Percentiles rank a stretch among this genome's conserved stretches.
Evolutionary conservation across 2,888 invertebrate genomes (phyloP).

Genomic region (Epistrophella euchroma): DNA sequence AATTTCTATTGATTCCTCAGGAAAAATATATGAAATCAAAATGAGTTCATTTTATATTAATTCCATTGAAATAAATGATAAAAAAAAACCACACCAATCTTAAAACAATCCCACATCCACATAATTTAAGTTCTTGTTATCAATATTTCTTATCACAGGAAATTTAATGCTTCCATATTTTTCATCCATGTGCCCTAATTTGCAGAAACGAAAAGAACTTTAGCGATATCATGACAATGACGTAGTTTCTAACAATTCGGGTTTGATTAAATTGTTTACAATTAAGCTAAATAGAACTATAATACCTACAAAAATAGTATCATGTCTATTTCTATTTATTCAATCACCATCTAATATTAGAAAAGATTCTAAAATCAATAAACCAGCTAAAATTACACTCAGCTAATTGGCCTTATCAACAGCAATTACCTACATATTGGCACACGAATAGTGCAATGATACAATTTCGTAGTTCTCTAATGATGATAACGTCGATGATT

Average conservation of each 20-base stretch:
- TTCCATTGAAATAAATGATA: slow-evolving; percentile 31
- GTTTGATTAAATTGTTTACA: slow-evolving; percentile 33
- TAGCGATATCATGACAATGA: slow-evolving; percentile 14
- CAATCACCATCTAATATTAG: slow-evolving; percentile 51
- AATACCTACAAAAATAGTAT: not conserved
- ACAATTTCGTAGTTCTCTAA: slow-evolving; percentile 20
- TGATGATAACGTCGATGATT: slow-evolving; percentile 28
- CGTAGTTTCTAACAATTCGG: not conserved
- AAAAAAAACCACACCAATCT: not conserved
- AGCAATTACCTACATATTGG: slow-evolving; percentile 1
- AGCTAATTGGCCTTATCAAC: slow-evolving; percentile 38
- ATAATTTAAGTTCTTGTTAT: not conserved
- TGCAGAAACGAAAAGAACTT: slow-evolving; percentile 10
- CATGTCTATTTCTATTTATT: slow-evolving; percentile 3
- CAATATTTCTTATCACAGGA: slow-evolving; percentile 54
- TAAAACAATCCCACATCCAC: slow-evolving; percentile 7
- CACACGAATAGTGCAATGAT: slow-evolving; percentile 37
- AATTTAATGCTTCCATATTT: slow-evolving; percentile 16
- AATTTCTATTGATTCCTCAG: not conserved
- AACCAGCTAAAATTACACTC: not conserved
- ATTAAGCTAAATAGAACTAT: slow-evolving; percentile 16
- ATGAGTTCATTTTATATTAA: slow-evolving; percentile 24
- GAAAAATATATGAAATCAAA: slow-evolving; percentile 3
- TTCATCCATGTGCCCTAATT: slow-evolving; percentile 31
- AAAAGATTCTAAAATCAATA: slow-evolving; percentile 34